phyloP scores from a whole-genome alignment of 1,140 invertebrate genomes.

The Drosophila dunni region DNA sequence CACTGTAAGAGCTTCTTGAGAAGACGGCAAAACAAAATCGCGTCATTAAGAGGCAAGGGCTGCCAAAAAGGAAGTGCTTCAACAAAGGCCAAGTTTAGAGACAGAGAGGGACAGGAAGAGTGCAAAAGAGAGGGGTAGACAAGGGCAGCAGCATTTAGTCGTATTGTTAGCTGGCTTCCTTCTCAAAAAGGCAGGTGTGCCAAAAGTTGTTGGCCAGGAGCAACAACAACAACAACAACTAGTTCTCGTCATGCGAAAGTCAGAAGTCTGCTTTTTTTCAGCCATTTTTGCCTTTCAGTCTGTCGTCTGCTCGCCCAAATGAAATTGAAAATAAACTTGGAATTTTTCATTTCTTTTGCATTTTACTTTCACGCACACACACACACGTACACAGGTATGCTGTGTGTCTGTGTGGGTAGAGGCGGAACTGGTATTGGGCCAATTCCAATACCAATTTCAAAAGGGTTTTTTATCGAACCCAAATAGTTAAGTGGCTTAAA shows the following conservation, averaged over 20 bases:
- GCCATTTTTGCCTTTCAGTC: conserved; percentile 23
- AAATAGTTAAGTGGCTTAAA: conserved; percentile 68
- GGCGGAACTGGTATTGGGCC: conserved; percentile 42
- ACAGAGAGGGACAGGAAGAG: not conserved
- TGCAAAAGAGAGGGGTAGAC: conserved; percentile 10
- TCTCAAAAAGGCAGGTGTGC: conserved; percentile 62
- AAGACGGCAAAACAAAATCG: conserved; percentile 40
- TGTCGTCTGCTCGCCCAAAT: conserved; percentile 50
- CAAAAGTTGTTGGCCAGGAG: conserved; percentile 61
- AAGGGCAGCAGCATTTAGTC: conserved; percentile 10
- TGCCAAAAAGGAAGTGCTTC: conserved; percentile 42
- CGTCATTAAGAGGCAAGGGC: conserved; percentile 41
- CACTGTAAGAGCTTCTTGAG: conserved; percentile 34
- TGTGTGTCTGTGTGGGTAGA: not conserved
- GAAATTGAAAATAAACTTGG: conserved; percentile 69
- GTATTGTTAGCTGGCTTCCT: conserved; percentile 54
- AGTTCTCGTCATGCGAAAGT: conserved; percentile 55
- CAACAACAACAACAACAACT: conserved; percentile 42
- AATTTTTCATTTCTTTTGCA: conserved; percentile 32
- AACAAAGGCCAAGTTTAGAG: conserved; percentile 33
- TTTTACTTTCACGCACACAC: conserved; percentile 74
- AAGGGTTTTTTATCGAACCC: conserved; percentile 35
- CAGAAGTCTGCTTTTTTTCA: conserved; percentile 13
- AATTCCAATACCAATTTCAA: conserved; percentile 33
- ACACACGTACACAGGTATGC: not conserved